Base-by-base conservation (phyloP, 2,797 vertebrate genomes). In the Typhlichthys eigenmanni region DNA sequence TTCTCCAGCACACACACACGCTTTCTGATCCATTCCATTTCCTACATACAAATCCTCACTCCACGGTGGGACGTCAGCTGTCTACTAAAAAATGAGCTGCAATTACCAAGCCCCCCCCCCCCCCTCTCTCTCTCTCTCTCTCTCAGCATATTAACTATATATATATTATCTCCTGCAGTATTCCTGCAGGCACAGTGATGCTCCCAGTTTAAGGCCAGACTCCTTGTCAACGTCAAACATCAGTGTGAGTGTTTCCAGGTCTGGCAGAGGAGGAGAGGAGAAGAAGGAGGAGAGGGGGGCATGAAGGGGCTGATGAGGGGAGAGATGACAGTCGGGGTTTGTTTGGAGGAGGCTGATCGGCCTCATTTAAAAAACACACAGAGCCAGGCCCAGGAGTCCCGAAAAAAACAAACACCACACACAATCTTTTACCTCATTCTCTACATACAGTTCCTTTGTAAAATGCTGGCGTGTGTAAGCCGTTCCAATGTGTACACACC, bases 51-150 rank as follows among this genome's bases (percentile, higher is more conserved):
- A 74, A 78, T 72, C 64, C n/a, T 68, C 70, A 58, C 60, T 56
- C 66, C 45, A 47, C 53, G 52, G 73, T 38, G 65, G 78, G 79
- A 84, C 83, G 77, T 71, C 11, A 4, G 63, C 76, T 56, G 63
- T 72, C 66, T 24, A 14, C 29, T 63, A 77, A 80, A 84, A 72
- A 81, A 69, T 48, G 55, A 66, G 45, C 68, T 67, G 55, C 58
- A 46, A 48, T 66, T 50, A 54, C 49, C 11, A 29, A 16, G 9
- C 11, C 2, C 34, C 45, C 57, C 13, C 13, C 17, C 17, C 17
- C 17, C 17, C 16, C 16, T 17, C 16, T 17, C 16, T 17, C 16
- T 17, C 16, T 17, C 16, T 19, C 46, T 14, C 16, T 13, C 62
- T 17, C 12, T n/a, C 2, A 24, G 24, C 24, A 24, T 24, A 24